Conservation (phyloP, 2,797 vertebrate species). For the Lagocephalus sceleratus region DNA sequence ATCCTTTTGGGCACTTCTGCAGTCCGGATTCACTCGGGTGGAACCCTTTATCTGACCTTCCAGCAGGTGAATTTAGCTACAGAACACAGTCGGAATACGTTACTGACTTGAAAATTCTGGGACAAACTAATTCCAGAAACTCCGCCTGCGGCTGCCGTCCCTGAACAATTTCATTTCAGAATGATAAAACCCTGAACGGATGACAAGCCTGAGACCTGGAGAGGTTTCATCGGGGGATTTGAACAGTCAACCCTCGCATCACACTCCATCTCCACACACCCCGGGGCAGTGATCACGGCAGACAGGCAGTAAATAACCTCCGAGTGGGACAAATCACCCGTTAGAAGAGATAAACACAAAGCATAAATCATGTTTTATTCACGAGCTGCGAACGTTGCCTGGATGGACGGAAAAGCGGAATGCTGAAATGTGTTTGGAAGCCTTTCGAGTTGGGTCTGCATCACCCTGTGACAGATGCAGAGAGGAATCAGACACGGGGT, state of each 20-base stretch:
- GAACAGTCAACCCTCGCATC: background rate
- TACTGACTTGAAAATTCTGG: too few species aligned
- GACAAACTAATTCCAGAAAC: background rate
- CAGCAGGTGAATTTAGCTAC: too few species aligned
- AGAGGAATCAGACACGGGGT: background rate
- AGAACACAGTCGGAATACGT: too few species aligned
- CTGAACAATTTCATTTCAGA: background rate
- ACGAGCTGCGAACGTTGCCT: background rate
- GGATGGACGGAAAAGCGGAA: background rate
- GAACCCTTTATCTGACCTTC: too few species aligned
- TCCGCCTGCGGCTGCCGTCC: too few species aligned
- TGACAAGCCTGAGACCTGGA: slow-evolving; percentile 1
- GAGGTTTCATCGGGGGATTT: slow-evolving; percentile 5
- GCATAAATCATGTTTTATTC: slow-evolving; percentile 22
- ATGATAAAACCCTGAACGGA: background rate
- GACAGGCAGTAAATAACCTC: slow-evolving; percentile 19
- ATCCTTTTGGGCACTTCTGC: too few species aligned
- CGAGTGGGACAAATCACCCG: slow-evolving; percentile 17
- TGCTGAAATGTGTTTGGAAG: background rate
- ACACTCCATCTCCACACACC: slow-evolving; percentile 6
- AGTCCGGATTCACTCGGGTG: too few species aligned
- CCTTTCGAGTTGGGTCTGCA: background rate
- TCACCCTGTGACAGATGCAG: background rate
- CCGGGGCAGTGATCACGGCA: slow-evolving; percentile 11
- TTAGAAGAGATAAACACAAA: slow-evolving; percentile 25